Conservation (phyloP, 2,888 invertebrate species). For the Magallana nippona region DNA sequence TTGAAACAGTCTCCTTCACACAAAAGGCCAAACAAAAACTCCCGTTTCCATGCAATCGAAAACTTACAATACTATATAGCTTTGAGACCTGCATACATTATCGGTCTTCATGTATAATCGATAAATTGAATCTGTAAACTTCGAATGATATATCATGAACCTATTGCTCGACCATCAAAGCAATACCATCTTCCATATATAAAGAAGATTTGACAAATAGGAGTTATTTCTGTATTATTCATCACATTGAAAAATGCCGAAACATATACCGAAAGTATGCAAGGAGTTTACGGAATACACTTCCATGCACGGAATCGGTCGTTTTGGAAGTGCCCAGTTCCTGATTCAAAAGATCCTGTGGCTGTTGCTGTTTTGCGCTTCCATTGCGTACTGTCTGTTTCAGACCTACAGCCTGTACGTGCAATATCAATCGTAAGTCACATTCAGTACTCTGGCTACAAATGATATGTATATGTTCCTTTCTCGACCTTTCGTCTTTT, state of each 20-base stretch:
- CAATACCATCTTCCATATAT: background rate
- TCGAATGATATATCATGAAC: background rate
- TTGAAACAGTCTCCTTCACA: too few species aligned
- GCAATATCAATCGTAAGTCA: slow-evolving; percentile 41
- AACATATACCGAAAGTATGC: slow-evolving; percentile 9
- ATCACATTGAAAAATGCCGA: background rate
- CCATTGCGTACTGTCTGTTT: slow-evolving; percentile 40
- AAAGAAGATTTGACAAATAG: too few species aligned
- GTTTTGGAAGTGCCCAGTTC: slow-evolving; percentile 32
- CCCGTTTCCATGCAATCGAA: too few species aligned
- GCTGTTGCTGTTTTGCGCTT: slow-evolving; percentile 39
- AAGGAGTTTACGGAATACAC: slow-evolving; percentile 47
- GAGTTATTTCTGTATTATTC: too few species aligned
- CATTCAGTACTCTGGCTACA: background rate
- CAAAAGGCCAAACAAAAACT: too few species aligned
- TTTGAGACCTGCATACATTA: too few species aligned
- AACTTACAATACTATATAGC: too few species aligned
- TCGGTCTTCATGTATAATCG: too few species aligned
- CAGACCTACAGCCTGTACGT: slow-evolving; percentile 35
- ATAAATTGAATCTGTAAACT: background rate
- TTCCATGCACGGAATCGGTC: slow-evolving; percentile 47
- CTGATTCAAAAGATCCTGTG: slow-evolving; percentile 39
- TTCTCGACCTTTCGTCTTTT: too few species aligned
- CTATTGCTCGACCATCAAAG: background rate
- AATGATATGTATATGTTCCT: too few species aligned